phyloP scores from a whole-genome alignment of 2,113 vertebrate genomes.

The Drymodes brunneopygia region DNA sequence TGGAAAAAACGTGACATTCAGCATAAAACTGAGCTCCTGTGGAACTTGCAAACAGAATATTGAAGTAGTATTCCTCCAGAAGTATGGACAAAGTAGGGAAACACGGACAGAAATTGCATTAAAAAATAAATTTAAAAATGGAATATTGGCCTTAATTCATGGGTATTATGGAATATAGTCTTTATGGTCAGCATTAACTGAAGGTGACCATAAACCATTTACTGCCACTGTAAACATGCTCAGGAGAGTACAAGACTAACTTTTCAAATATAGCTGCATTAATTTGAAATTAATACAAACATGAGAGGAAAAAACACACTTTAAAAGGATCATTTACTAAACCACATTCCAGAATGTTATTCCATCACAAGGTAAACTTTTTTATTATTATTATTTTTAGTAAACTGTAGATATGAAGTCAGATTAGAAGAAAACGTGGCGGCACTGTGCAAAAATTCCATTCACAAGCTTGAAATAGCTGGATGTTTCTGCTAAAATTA shows the following conservation, averaged over 20 bases:
- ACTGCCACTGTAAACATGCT: not conserved
- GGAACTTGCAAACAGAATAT: not conserved
- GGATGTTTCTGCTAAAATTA: slow-evolving; percentile 8
- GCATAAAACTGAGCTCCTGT: not conserved
- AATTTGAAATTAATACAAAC: not conserved
- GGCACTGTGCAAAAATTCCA: not conserved
- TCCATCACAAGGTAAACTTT: not conserved
- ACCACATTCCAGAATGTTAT: not conserved
- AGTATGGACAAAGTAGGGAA: not conserved
- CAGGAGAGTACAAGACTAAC: not conserved
- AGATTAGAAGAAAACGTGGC: not conserved
- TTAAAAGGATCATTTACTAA: not conserved
- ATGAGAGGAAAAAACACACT: not conserved
- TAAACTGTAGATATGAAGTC: not conserved
- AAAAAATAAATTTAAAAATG: not conserved
- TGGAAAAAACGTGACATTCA: not conserved
- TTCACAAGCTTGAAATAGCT: not conserved
- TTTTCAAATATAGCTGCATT: not conserved
- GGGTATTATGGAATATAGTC: not conserved
- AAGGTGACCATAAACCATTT: not conserved
- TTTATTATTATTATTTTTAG: not conserved
- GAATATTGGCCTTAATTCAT: not conserved
- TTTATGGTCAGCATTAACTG: not conserved
- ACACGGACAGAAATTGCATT: not conserved
- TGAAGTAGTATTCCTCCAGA: not conserved